These are phyloP conservation scores for Drosophila nikananu DNA, from an alignment of 1,140 invertebrate species.

Conservation along the genomic window DNA sequence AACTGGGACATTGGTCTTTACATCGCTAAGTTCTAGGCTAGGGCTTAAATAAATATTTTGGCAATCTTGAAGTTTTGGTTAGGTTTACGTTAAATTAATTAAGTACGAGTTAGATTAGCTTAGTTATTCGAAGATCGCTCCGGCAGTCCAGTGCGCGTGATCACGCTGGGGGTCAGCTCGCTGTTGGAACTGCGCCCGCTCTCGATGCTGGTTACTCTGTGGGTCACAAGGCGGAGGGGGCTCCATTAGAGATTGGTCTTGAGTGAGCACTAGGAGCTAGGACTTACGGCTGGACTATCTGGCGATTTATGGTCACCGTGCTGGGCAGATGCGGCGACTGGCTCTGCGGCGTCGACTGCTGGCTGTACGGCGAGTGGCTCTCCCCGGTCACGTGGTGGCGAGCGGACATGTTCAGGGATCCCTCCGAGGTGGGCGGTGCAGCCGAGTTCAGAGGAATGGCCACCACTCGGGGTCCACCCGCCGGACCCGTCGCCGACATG, in stretches of 20 bases:
- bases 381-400: constrained; percentile 77
- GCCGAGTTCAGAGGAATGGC: constrained; percentile 52
- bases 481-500: constrained; percentile 68
- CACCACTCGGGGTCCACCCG: constrained; percentile 47
- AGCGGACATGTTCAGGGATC: constrained; percentile 70
- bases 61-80: constrained; percentile 63
- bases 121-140: constrained; percentile 84
- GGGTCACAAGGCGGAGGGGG: not conserved
- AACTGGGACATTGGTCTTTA: constrained; percentile 50
- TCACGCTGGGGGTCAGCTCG: constrained; percentile 81
- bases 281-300: constrained; percentile 85
- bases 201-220: constrained; percentile 79
- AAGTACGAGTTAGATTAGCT: constrained; percentile 30
- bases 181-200: constrained; percentile 63
- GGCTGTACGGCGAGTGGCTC: constrained; percentile 77
- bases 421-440: constrained; percentile 57
- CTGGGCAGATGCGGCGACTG: constrained; percentile 83
- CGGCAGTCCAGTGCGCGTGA: constrained; percentile 82
- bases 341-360: constrained; percentile 77
- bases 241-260: not conserved
- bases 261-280: not conserved
- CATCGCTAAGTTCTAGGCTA: constrained; percentile 38
- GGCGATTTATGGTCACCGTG: constrained; percentile 79
- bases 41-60: constrained; percentile 62
- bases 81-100: constrained; percentile 36